Conservation (phyloP, 1,140 invertebrate species). For the Drosophila arizonae region DNA sequence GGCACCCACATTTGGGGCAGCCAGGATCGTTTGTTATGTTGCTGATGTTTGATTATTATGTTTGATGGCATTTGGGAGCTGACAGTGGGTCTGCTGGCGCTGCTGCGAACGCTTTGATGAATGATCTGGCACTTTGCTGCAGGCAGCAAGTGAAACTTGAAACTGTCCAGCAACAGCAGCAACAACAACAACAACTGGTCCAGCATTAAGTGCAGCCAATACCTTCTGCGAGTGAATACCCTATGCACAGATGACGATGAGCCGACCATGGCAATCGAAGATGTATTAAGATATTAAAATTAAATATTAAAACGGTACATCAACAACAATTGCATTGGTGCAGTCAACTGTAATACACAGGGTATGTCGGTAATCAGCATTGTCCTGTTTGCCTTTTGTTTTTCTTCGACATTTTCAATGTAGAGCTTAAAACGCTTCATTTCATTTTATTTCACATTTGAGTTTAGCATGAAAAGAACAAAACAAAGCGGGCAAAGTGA, state of each 20-base stretch:
- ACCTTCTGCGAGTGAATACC: not conserved
- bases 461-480: not conserved
- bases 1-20: slow-evolving; percentile 68
- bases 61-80: slow-evolving; percentile 72
- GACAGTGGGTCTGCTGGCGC: slow-evolving; percentile 17
- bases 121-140: slow-evolving; percentile 69
- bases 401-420: slow-evolving; percentile 12
- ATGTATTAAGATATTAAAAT: too few relatives aligned
- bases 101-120: slow-evolving; percentile 61
- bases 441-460: slow-evolving; percentile 22
- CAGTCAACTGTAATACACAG: not conserved
- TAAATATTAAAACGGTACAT: too few relatives aligned
- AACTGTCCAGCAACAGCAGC: slow-evolving; percentile 16
- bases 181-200: slow-evolving; percentile 44
- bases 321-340: too few relatives aligned
- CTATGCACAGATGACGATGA: not conserved
- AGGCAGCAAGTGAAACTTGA: slow-evolving; percentile 44
- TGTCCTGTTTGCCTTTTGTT: not conserved
- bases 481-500: slow-evolving; percentile 41
- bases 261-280: too few relatives aligned
- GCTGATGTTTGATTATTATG: slow-evolving; percentile 81
- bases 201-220: slow-evolving; percentile 42
- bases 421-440: slow-evolving; percentile 11
- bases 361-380: not conserved
- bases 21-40: slow-evolving; percentile 77